Evolutionary conservation across 1,140 invertebrate genomes (phyloP).

Genomic region (Sitodiplosis mosellana): DNA sequence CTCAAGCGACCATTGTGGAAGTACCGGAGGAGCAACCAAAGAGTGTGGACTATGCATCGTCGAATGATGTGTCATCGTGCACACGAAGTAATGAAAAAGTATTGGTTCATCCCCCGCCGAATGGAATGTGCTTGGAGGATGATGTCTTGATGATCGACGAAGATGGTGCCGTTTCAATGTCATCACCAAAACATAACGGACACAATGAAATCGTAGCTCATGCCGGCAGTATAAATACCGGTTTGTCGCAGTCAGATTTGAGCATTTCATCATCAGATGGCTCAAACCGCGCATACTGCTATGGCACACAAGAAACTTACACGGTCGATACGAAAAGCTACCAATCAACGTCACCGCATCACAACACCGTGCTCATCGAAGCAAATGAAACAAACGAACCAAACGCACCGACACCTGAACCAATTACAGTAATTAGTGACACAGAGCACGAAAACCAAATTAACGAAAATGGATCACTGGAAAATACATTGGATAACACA

Average conservation of each 20-base stretch:
- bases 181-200: constrained; percentile 9
- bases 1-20: neutral
- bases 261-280: constrained; percentile 48
- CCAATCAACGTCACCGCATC: constrained; percentile 14
- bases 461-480: neutral
- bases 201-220: constrained; percentile 19
- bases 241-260: constrained; percentile 54
- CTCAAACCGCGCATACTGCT: constrained; percentile 50
- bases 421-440: neutral
- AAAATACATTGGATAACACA: constrained; percentile 21
- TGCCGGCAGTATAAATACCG: constrained; percentile 37
- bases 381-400: no score
- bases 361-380: no score
- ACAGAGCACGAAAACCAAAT: neutral
- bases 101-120: constrained; percentile 22
- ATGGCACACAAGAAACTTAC: constrained; percentile 58
- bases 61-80: neutral
- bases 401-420: neutral
- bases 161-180: neutral
- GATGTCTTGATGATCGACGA: neutral
- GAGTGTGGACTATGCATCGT: neutral
- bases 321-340: constrained; percentile 50
- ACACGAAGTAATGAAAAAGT: constrained; percentile 18
- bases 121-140: neutral
- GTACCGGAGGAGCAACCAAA: neutral